phyloP scores from a whole-genome alignment of 2,888 invertebrate genomes.

The Campoplex nolae region DNA sequence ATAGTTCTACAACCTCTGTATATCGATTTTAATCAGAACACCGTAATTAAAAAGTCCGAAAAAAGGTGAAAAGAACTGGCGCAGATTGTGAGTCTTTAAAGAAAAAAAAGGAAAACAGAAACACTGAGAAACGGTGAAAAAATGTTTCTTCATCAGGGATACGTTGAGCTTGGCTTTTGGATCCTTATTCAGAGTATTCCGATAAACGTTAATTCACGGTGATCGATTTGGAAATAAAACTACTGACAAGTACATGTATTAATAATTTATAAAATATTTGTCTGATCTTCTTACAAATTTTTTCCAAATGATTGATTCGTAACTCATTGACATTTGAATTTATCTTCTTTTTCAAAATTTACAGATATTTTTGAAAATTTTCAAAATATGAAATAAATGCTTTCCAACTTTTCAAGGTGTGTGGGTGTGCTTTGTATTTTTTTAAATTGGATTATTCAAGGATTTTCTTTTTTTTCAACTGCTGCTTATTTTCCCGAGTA shows the following conservation, averaged over 20 bases:
- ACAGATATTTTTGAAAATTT: background rate
- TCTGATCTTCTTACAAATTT: background rate
- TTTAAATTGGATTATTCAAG: background rate
- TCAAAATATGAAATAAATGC: background rate
- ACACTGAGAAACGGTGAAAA: background rate
- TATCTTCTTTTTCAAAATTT: background rate
- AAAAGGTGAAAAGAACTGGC: background rate
- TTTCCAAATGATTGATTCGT: background rate
- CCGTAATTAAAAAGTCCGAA: constrained; percentile 24
- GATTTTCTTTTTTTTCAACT: background rate
- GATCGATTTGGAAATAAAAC: no score
- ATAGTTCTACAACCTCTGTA: constrained; percentile 56
- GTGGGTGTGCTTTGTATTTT: background rate
- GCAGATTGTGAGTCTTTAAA: no score
- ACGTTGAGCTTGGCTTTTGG: no score
- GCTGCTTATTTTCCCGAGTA: background rate
- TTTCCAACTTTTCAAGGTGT: background rate
- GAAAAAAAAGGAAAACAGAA: no score
- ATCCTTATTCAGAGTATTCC: no score
- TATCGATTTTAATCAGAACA: constrained; percentile 61
- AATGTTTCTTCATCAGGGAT: no score
- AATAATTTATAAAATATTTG: background rate
- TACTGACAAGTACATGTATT: no score
- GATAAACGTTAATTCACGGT: no score
- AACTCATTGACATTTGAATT: background rate